Evolutionary conservation across 2,888 invertebrate genomes (phyloP).

Genomic region (Beris morrisii): DNA sequence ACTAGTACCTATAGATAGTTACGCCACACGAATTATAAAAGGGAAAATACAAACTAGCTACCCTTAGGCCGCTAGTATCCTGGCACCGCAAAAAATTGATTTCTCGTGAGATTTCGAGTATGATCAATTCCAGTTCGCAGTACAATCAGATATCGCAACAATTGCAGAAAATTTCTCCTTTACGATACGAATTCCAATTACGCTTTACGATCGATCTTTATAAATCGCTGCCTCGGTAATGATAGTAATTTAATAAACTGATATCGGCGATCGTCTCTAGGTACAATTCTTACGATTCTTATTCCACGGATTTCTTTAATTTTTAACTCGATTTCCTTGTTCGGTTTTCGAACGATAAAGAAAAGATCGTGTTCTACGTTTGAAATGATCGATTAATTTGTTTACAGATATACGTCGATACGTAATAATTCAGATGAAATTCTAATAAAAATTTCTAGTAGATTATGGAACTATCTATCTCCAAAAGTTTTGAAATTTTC

Average conservation of each 20-base stretch:
- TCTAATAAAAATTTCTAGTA: too few relatives aligned
- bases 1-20: too few relatives aligned
- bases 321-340: neutral
- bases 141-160: slow-evolving; percentile 19
- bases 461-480: too few relatives aligned
- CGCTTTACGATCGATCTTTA: slow-evolving; percentile 8
- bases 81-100: slow-evolving; percentile 5
- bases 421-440: too few relatives aligned
- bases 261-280: slow-evolving; percentile 1
- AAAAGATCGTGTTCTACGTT: too few relatives aligned
- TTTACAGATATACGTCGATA: too few relatives aligned
- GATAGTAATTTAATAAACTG: slow-evolving; percentile 13
- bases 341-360: too few relatives aligned
- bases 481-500: too few relatives aligned
- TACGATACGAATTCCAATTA: neutral
- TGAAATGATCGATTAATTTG: too few relatives aligned
- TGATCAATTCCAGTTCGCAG: neutral
- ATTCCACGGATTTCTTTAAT: neutral
- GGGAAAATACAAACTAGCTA: neutral
- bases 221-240: neutral
- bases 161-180: slow-evolving; percentile 8
- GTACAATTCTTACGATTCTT: too few relatives aligned
- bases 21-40: too few relatives aligned
- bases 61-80: slow-evolving; percentile 11
- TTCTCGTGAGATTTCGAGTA: neutral